Evolutionary conservation across 1,140 invertebrate species (phyloP), one percentile per base, ranked within the genome.

Genomic region (Drosophila quadrilineata): DNA sequence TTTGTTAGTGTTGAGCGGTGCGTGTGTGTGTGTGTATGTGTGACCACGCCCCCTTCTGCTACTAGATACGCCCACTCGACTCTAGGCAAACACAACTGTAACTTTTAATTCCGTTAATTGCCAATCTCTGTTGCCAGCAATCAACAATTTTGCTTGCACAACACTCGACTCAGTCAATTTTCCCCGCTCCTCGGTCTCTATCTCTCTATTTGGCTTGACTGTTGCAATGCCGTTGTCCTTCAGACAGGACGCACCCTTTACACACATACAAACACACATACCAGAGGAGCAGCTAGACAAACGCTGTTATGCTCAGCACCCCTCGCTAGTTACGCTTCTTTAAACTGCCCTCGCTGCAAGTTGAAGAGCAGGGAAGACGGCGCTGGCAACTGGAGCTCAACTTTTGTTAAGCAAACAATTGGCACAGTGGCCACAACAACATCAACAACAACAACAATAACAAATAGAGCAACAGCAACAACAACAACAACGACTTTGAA

Each of bases 61-160:
- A 6, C 28, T 10, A 6, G 17, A 8, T 2, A 10, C 24, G 16
- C 3, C n/a, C 9, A 6, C 59, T 3, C 24, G 12, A 19, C 41
- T 3, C 72, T 71, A 65, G 45, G 49, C 80, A 84, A 84, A 85
- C 80, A 85, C 62, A 86, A 88, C 75, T 88, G 85, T 80, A 88
- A 88, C 79, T 88, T 88, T 88, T 88, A 88, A 88, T 88, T 88
- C 86, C 86, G 86, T 88, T 88, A 88, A 88, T 88, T 88, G 86
- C 86, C 86, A 88, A 88, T 88, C 86, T 88, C 86, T 88, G 86
- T 88, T 84, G 80, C 76, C 75, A 87, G 80, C 86, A 88, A 88
- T 88, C 86, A 88, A 86, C 86, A 87, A 73, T 76, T 88, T 77
- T 88, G 87, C 87, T 88, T 88, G 85, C 85, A 88, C 85, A 88